phyloP scores from a whole-genome alignment of 2,113 vertebrate genomes.

The Hyperopisus bebe region DNA sequence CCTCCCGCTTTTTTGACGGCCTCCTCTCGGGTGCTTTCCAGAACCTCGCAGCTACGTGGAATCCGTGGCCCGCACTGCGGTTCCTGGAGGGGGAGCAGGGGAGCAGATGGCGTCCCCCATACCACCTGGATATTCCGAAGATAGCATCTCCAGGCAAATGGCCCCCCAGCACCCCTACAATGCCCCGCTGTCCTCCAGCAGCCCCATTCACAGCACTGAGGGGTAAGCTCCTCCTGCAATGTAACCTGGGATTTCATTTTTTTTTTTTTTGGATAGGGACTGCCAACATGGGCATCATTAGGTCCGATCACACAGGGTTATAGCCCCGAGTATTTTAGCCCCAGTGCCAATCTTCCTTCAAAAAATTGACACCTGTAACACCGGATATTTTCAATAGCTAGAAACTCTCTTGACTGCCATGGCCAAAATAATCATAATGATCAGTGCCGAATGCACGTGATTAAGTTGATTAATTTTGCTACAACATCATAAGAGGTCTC shows the following conservation, averaged over 20 bases:
- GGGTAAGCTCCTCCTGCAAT: conserved; percentile 60
- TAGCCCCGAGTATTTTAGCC: too few species aligned
- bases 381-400: too few species aligned
- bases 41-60: conserved; percentile 92
- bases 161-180: conserved; percentile 60
- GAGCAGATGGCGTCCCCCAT: conserved; percentile 36
- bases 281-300: background rate
- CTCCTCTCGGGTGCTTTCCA: conserved; percentile 43
- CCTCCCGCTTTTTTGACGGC: background rate
- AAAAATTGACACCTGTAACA: too few species aligned
- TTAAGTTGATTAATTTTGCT: background rate
- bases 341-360: too few species aligned
- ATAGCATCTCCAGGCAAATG: conserved; percentile 55
- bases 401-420: background rate
- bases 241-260: background rate
- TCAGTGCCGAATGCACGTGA: background rate
- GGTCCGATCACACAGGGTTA: too few species aligned
- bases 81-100: conserved; percentile 47
- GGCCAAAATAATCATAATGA: background rate
- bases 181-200: conserved; percentile 80
- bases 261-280: background rate
- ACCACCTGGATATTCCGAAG: conserved; percentile 45
- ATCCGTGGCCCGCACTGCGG: conserved; percentile 81
- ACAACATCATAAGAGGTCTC: background rate
- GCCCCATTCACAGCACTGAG: conserved; percentile 75